These are phyloP conservation scores for Synergus gifuensis DNA, from an alignment of 2,888 invertebrate species.

Conservation along the genomic window DNA sequence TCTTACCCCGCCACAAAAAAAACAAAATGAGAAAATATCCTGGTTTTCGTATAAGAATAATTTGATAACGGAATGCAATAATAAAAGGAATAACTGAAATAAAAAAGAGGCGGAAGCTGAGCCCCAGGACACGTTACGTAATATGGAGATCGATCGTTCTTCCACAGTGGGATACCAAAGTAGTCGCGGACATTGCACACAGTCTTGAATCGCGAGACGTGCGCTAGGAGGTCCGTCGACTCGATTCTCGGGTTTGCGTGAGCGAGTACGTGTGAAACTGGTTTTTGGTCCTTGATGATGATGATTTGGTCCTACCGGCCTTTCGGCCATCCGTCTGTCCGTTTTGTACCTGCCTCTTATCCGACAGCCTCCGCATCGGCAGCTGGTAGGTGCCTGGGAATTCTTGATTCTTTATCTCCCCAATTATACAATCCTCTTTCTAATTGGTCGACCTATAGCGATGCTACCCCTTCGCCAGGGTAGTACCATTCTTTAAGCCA, in stretches of 20 bases:
- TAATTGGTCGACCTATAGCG: constrained; percentile 67
- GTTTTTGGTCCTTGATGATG: constrained; percentile 61
- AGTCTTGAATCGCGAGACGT: constrained; percentile 25
- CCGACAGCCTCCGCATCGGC: constrained; percentile 57
- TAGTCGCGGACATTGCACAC: constrained; percentile 43
- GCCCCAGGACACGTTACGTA: constrained; percentile 47
- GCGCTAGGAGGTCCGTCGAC: constrained; percentile 28
- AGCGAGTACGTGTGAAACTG: constrained; percentile 60
- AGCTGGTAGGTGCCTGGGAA: constrained; percentile 75
- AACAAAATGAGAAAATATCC: not conserved
- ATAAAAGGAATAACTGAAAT: not conserved
- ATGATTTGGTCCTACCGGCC: constrained; percentile 59
- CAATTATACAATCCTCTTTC: constrained; percentile 74
- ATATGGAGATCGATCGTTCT: constrained; percentile 47
- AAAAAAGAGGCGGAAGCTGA: constrained; percentile 22
- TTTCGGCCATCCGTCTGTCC: constrained; percentile 52
- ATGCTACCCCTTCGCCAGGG: constrained; percentile 49
- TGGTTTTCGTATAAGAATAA: not conserved
- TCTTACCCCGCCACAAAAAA: not conserved
- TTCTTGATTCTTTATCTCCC: constrained; percentile 73
- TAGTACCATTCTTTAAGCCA: constrained; percentile 30
- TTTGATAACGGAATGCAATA: constrained; percentile 13
- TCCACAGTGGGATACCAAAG: constrained; percentile 45
- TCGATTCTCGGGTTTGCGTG: constrained; percentile 55
- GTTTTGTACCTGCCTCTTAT: constrained; percentile 33